A percentile compares a stretch with the other conserved stretches of the same genome.
These are phyloP conservation scores for Pseudoatta argentina DNA, from an alignment of 1,140 invertebrate genomes.

Conservation along the genomic window DNA sequence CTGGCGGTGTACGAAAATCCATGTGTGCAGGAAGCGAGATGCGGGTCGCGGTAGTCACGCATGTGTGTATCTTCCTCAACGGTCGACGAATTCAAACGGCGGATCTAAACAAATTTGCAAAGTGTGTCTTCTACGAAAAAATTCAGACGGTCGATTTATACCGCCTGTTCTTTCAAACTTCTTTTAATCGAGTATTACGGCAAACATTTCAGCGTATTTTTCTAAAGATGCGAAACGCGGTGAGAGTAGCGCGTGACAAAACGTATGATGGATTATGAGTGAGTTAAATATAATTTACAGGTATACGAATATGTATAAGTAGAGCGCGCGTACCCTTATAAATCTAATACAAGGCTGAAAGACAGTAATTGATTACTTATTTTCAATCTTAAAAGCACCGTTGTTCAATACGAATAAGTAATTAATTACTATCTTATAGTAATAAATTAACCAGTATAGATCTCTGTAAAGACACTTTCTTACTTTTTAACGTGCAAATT, in stretches of 20 bases:
- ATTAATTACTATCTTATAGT: too few relatives aligned
- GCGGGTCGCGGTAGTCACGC: constrained; percentile 79
- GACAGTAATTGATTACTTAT: too few relatives aligned
- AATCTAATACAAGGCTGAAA: too few relatives aligned
- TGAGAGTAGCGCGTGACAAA: background rate
- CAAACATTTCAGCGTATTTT: background rate
- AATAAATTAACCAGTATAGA: too few relatives aligned
- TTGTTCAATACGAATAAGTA: too few relatives aligned
- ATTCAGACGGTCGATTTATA: background rate
- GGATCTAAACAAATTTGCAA: constrained; percentile 48
- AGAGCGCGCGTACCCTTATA: background rate
- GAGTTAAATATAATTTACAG: constrained; percentile 23
- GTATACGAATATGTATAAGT: background rate
- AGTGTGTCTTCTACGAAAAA: background rate
- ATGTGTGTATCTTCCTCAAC: constrained; percentile 72
- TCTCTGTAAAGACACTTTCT: background rate
- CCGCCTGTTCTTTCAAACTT: background rate
- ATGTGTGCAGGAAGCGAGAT: constrained; percentile 83
- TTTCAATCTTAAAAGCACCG: too few relatives aligned
- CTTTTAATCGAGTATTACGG: background rate
- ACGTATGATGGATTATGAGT: background rate
- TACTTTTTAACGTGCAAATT: constrained; percentile 41
- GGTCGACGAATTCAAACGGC: constrained; percentile 42
- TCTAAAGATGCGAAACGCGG: background rate
- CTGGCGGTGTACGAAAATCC: constrained; percentile 70